phyloP scores from a whole-genome alignment of 2,797 vertebrate genomes.

The Todus mexicanus region DNA sequence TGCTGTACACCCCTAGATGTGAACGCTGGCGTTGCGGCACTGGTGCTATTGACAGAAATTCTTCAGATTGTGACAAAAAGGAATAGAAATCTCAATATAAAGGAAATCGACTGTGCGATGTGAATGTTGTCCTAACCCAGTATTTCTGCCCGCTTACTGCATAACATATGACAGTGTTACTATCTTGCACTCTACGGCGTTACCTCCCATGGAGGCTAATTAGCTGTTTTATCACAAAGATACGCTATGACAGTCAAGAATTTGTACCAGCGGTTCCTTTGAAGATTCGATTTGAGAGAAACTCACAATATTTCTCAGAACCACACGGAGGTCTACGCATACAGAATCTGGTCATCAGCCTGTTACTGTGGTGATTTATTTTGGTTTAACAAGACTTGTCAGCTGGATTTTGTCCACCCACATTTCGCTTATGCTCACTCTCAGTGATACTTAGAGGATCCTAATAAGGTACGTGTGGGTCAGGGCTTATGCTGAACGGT shows the following conservation, averaged over 20 bases:
- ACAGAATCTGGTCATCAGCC: neutral
- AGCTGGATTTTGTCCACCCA: neutral
- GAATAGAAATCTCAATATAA: neutral
- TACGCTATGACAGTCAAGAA: neutral
- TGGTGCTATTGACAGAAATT: neutral
- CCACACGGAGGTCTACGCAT: fast-evolving
- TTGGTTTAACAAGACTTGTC: neutral
- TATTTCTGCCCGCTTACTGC: neutral
- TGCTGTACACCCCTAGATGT: too few species aligned
- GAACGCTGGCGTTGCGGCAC: neutral
- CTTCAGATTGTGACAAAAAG: neutral
- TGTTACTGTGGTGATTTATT: neutral
- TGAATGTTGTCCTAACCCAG: neutral
- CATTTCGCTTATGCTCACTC: neutral
- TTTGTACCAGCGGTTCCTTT: neutral
- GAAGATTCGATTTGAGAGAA: neutral
- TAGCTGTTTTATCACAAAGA: neutral
- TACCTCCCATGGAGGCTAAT: neutral
- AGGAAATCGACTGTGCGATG: neutral
- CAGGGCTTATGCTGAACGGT: neutral
- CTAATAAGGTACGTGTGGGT: neutral
- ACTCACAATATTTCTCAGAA: neutral
- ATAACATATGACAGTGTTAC: neutral
- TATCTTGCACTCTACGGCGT: neutral
- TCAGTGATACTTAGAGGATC: neutral